Evolutionary conservation across 1,140 invertebrate species (phyloP), one percentile per base, ranked within the genome.

Genomic region (Oncopodura yosiiana): DNA sequence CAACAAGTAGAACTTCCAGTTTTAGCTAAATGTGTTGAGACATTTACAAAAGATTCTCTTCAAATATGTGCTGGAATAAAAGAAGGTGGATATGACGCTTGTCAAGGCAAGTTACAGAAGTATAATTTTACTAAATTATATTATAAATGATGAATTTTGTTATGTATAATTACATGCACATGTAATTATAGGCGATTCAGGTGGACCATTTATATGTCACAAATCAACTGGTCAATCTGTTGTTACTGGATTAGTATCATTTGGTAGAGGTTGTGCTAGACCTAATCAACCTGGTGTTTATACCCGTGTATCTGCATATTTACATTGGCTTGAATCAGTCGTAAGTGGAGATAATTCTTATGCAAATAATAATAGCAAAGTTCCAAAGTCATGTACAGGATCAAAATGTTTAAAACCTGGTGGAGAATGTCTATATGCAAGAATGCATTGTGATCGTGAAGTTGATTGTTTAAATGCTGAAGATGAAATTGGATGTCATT

Each of bases 211-310:
- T 34, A 9, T 34, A 34, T n/a, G n/a, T n/a, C n/a, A n/a, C n/a
- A n/a, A n/a, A n/a, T n/a, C n/a, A n/a, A 2, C 45, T 29, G 42
- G 42, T 21, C 32, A 56, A 24, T 11, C 34, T 24, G 19, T 85
- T 81, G 79, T 86, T 29, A 83, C 78, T 4, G 86, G 84, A 1
- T 77, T 87, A 19, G 81, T 87, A 0, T 85, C 82, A 63, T 82
- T 87, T 65, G 90, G 90, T 2, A 78, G 83, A 64, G 86, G 86
- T 5, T 90, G 87, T 69, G 87, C 77, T 2, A 71, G 81, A 53
- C 77, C 81, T 26, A 72, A 78, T 50, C 80, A 87, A 67, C 82
- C 85, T 6, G 87, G 87, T n/a, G 83, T 83, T 52, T 91, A 91
- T 61, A 87, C 86, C 2, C 0, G 77, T 78, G 41, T 60, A 2